A percentile compares a stretch with the other conserved stretches of the same genome.
Conservation (phyloP, 2,797 vertebrate genomes). For the Pyrrhura leucotis region DNA sequence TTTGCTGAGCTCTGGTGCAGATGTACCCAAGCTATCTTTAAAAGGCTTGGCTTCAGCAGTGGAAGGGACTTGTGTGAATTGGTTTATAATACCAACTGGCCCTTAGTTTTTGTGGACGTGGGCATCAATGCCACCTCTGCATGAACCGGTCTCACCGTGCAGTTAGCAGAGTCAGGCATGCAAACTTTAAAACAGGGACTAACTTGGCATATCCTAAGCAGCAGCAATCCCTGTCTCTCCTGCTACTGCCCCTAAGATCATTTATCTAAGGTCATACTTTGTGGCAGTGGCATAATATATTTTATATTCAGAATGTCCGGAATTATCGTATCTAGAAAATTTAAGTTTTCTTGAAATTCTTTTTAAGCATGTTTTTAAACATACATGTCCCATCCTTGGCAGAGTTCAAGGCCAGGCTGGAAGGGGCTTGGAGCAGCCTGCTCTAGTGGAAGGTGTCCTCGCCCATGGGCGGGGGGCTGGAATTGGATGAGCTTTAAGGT, state of each 20-base stretch:
- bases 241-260: background rate
- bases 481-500: background rate
- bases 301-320: background rate
- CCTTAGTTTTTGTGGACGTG: background rate
- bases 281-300: background rate
- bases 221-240: background rate
- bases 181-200: background rate
- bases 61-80: background rate
- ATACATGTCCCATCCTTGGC: background rate
- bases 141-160: background rate
- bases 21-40: background rate
- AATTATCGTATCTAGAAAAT: background rate
- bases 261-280: background rate
- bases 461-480: background rate
- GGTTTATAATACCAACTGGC: background rate
- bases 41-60: background rate
- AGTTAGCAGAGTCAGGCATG: background rate
- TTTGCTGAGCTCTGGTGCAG: background rate
- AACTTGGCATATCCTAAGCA: background rate
- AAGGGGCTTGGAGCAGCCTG: background rate
- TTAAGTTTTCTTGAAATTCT: background rate
- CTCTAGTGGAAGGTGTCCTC: background rate
- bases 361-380: background rate
- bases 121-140: background rate
- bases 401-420: background rate